These are phyloP conservation scores for Protonibea diacanthus DNA, from an alignment of 2,797 vertebrate genomes.

Conservation along the genomic window DNA sequence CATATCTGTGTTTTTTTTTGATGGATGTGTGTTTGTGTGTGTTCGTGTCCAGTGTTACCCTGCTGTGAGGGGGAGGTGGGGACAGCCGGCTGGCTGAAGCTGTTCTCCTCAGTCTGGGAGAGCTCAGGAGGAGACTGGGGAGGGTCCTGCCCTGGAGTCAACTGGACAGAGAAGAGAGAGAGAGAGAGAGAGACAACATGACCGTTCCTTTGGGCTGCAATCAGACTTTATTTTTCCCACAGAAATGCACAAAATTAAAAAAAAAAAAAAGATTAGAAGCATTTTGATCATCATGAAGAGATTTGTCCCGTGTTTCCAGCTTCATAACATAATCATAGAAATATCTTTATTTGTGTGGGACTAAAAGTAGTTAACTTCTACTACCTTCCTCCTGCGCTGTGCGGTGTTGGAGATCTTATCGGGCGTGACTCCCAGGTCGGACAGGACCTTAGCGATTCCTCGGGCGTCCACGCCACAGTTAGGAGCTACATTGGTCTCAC, in stretches of 20 bases:
- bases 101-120: conserved; percentile 90
- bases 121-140: conserved; percentile 91
- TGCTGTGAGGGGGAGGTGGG: conserved; percentile 96
- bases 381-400: conserved; percentile 97
- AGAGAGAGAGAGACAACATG: conserved; percentile 45
- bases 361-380: neutral
- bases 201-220: conserved; percentile 5
- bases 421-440: conserved; percentile 97
- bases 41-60: conserved; percentile 83
- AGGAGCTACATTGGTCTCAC: conserved; percentile 97
- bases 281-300: neutral
- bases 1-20: conserved; percentile 33
- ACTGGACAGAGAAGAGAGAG: conserved; percentile 78
- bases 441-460: conserved; percentile 97
- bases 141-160: conserved; percentile 93
- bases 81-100: conserved; percentile 90
- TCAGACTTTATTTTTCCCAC: neutral
- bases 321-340: neutral
- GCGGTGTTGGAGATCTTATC: conserved; percentile 98
- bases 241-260: neutral
- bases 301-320: neutral
- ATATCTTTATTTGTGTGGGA: neutral
- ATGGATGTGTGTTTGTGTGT: conserved; percentile 25
- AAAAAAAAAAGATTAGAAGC: neutral
- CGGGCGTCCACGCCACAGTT: conserved; percentile 98